These are phyloP conservation scores for Cephus runcator DNA, from an alignment of 2,888 invertebrate species.

Conservation along the genomic window DNA sequence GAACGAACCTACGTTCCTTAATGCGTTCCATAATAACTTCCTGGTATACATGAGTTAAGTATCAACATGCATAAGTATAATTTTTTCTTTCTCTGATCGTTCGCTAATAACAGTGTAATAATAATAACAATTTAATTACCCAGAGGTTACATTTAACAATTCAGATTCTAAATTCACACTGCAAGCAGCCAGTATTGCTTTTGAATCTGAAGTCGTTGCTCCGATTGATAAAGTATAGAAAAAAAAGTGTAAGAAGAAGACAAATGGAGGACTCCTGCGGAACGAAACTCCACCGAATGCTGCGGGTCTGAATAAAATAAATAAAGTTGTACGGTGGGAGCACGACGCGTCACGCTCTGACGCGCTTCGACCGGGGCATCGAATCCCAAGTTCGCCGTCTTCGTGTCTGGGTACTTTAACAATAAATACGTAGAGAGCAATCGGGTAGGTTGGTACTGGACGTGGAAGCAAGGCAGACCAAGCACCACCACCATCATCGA, in stretches of 20 bases:
- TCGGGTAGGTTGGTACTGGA: neutral
- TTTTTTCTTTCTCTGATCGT: too few relatives aligned
- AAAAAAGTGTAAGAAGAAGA: neutral
- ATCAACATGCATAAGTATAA: neutral
- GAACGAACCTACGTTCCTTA: neutral
- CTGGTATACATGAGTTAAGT: neutral
- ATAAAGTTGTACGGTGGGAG: slow-evolving; percentile 18
- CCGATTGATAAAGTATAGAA: neutral
- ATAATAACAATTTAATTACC: neutral
- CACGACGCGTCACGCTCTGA: slow-evolving; percentile 5
- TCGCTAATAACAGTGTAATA: too few relatives aligned
- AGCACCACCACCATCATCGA: neutral
- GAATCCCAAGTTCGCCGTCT: neutral
- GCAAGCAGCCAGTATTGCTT: neutral
- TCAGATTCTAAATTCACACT: neutral
- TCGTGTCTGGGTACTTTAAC: neutral
- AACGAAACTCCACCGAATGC: slow-evolving; percentile 17
- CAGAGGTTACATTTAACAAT: neutral
- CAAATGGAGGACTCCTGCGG: slow-evolving; percentile 14
- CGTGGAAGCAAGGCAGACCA: neutral
- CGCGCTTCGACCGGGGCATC: neutral
- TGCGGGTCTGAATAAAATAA: slow-evolving; percentile 16
- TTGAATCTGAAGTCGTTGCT: neutral
- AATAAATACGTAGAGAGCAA: neutral
- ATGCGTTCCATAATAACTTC: neutral